Evolutionary conservation across 1,140 invertebrate species (phyloP).

Genomic region (Pteromalus puparum): DNA sequence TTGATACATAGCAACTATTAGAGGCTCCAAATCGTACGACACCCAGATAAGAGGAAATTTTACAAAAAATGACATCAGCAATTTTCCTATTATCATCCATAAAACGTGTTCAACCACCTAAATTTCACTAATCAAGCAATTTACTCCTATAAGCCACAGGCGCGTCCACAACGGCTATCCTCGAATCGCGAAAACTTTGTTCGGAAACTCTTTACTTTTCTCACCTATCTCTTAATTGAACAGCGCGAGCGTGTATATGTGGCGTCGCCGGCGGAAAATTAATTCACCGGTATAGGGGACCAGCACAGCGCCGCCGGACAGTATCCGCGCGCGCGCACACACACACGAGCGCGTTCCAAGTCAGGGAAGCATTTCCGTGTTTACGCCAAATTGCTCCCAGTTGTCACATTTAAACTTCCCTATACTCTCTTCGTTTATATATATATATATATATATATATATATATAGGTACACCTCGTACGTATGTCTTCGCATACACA

Average conservation of each 20-base stretch:
- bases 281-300: constrained; percentile 51
- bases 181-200: background rate
- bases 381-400: constrained; percentile 60
- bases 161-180: background rate
- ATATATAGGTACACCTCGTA: too few species aligned
- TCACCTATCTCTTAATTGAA: constrained; percentile 52
- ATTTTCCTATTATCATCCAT: too few species aligned
- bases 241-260: background rate
- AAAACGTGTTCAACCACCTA: too few species aligned
- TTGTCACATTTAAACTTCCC: constrained; percentile 58
- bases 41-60: too few species aligned
- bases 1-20: too few species aligned
- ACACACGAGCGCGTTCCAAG: background rate
- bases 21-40: too few species aligned
- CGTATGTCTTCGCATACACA: too few species aligned
- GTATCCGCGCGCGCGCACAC: too few species aligned
- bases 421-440: background rate
- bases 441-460: background rate
- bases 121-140: too few species aligned
- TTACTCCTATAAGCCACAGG: too few species aligned
- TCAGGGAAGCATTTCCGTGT: constrained; percentile 61
- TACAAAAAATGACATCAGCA: too few species aligned
- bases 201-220: constrained; percentile 42
- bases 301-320: background rate
- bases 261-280: constrained; percentile 55